These are phyloP conservation scores for Cyprinella venusta DNA, from an alignment of 2,797 vertebrate species.

Conservation along the genomic window DNA sequence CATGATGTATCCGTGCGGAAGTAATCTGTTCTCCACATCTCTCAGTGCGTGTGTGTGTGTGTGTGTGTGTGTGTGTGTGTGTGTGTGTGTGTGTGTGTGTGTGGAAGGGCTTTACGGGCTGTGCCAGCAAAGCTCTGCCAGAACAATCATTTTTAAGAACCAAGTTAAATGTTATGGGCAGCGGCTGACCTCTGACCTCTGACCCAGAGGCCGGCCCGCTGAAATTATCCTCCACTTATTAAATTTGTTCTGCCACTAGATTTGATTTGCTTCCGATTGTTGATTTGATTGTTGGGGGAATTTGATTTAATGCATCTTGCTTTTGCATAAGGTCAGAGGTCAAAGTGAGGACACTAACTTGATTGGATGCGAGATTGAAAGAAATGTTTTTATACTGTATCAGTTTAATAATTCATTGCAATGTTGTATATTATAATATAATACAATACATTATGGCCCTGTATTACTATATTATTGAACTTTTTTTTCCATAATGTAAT, in stretches of 20 bases:
- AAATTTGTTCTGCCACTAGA: background rate
- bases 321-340: conserved; percentile 17
- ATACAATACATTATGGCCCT: background rate
- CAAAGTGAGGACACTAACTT: background rate
- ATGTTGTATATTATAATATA: background rate
- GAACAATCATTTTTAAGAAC: background rate
- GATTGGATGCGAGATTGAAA: background rate
- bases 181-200: background rate
- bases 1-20: background rate
- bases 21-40: conserved; percentile 17
- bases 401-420: background rate
- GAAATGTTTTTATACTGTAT: background rate
- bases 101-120: background rate
- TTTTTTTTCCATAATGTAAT: too few species aligned
- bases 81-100: background rate
- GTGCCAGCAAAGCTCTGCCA: background rate
- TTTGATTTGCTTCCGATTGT: background rate
- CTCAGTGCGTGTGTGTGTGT: background rate
- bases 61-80: background rate
- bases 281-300: too few species aligned
- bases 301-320: background rate
- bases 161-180: background rate
- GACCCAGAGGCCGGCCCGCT: background rate
- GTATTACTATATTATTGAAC: too few species aligned
- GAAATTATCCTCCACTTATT: background rate